These are phyloP conservation scores for Natator depressus DNA, from an alignment of 2,113 vertebrate species.

Conservation along the genomic window DNA sequence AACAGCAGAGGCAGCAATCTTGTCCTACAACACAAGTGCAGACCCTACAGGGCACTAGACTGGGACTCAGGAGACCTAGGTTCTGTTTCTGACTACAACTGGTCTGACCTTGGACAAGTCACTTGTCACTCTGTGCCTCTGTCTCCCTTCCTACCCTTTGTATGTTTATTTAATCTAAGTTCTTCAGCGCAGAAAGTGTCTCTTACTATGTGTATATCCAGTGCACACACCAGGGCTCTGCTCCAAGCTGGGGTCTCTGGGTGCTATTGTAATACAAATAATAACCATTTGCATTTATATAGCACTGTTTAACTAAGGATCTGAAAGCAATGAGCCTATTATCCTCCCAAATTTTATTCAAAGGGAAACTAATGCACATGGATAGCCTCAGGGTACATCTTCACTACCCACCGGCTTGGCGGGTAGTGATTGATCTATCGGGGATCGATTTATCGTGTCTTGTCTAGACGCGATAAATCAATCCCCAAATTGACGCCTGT, in stretches of 20 bases:
- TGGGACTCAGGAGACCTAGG: neutral
- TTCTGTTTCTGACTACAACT: neutral
- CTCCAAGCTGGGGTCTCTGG: neutral
- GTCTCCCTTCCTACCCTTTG: neutral
- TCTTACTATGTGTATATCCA: neutral
- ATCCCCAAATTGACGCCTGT: too few relatives aligned
- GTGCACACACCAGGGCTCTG: neutral
- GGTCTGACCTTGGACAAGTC: neutral
- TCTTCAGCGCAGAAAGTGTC: neutral
- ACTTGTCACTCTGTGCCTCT: neutral
- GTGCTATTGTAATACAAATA: neutral
- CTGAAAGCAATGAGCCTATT: neutral
- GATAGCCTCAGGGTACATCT: fast-evolving
- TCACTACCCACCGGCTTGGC: too few relatives aligned
- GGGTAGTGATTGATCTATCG: too few relatives aligned
- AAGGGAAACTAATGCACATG: neutral
- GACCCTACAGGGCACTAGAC: neutral
- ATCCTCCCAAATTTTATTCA: neutral
- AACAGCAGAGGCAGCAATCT: neutral
- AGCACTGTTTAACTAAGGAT: neutral
- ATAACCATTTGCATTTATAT: neutral
- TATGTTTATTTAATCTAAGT: neutral
- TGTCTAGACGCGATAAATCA: too few relatives aligned
- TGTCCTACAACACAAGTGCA: neutral
- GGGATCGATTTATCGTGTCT: too few relatives aligned